These are phyloP conservation scores for Serripes groenlandicus DNA, from an alignment of 2,888 invertebrate species.

Conservation along the genomic window DNA sequence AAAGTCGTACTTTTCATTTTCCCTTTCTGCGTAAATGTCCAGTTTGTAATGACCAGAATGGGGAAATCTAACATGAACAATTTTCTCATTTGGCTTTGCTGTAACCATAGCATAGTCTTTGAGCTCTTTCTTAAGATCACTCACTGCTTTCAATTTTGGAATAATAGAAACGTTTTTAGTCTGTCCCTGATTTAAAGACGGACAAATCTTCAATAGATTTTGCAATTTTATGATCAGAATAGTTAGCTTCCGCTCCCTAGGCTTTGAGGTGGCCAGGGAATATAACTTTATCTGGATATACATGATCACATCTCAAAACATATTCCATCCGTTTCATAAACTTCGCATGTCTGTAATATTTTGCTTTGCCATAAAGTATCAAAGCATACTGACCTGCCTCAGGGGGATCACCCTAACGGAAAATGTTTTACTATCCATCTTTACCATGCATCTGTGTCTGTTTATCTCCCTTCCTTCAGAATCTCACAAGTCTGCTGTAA, in stretches of 20 bases:
- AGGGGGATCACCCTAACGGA: constrained; percentile 69
- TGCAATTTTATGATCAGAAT: constrained; percentile 67
- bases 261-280: constrained; percentile 67
- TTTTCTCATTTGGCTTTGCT: constrained; percentile 42
- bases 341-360: constrained; percentile 65
- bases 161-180: constrained; percentile 54
- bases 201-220: constrained; percentile 63
- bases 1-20: constrained; percentile 65
- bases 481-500: constrained; percentile 53
- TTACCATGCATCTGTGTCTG: constrained; percentile 58
- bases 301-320: constrained; percentile 52
- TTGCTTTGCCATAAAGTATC: constrained; percentile 66
- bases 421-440: constrained; percentile 54
- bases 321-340: constrained; percentile 63
- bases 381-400: constrained; percentile 63
- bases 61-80: constrained; percentile 65
- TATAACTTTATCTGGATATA: constrained; percentile 36
- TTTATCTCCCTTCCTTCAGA: constrained; percentile 42
- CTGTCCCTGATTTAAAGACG: constrained; percentile 50
- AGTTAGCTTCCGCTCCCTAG: constrained; percentile 70
- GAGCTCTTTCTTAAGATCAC: constrained; percentile 52
- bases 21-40: constrained; percentile 64
- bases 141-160: constrained; percentile 58
- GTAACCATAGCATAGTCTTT: constrained; percentile 63
- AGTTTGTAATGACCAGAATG: constrained; percentile 66